Conservation (phyloP, 53 echinoderm and acorn worm species). For the Echinometra lucunter region DNA sequence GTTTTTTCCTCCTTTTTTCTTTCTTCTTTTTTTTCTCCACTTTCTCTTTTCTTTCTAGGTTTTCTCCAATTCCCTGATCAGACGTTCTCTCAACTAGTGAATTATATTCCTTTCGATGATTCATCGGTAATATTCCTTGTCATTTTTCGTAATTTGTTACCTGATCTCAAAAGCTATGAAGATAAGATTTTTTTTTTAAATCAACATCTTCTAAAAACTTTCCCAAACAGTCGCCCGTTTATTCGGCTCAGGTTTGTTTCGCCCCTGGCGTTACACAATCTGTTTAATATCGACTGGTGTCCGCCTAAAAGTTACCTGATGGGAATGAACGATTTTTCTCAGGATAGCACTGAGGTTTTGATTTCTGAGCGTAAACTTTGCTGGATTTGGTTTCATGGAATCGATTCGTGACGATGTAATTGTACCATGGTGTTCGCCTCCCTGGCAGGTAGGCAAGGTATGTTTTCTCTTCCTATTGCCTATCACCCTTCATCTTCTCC, state of each 20-base stretch:
- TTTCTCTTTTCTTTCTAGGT: neutral
- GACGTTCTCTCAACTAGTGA: neutral
- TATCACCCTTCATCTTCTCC: neutral
- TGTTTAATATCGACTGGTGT: slow-evolving; percentile 22
- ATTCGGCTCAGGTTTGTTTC: neutral
- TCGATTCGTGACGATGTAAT: slow-evolving; percentile 6
- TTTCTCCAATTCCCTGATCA: neutral
- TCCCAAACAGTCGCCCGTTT: too few relatives aligned
- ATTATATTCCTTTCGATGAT: neutral
- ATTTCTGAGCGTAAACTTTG: slow-evolving; percentile 32
- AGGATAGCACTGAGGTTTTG: neutral
- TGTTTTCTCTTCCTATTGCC: neutral
- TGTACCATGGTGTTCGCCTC: neutral
- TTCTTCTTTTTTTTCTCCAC: neutral
- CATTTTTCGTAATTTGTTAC: neutral
- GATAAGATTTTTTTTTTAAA: neutral
- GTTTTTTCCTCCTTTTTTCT: neutral
- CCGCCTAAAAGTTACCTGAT: neutral
- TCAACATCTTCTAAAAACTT: neutral
- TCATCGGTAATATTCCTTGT: neutral
- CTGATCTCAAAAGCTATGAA: neutral
- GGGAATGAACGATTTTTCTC: neutral
- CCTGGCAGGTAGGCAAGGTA: neutral
- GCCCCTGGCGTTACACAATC: slow-evolving; percentile 37
- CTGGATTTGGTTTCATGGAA: neutral